Base-by-base conservation (phyloP, 1,140 invertebrate species). In the Gonioctena quinquepunctata region DNA sequence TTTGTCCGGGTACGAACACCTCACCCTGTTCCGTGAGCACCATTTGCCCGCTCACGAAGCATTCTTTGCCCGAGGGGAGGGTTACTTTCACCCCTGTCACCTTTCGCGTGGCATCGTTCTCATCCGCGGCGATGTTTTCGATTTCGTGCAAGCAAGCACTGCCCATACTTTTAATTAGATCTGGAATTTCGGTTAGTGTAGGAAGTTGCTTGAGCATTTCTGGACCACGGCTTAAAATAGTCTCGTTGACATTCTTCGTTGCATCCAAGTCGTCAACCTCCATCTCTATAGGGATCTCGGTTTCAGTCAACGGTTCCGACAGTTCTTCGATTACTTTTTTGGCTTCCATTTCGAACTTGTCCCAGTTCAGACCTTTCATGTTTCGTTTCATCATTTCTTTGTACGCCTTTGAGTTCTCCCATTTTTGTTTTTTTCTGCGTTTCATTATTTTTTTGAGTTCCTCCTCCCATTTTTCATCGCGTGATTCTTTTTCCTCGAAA, bases 401-500 rank as follows among this genome's bases (percentile, higher is more conserved):
- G 85, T 86, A 89, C 69, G 90, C 87, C 68, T 79, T 79, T 11
- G 77, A 73, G 66, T 77, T 80, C 76, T 83, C 79, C 81, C 83
- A 80, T 82, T 82, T 82, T 77, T 85, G 68, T 78, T 75, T 80
- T 72, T 80, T 82, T 52, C 79, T 74, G 50, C 74, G 71, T 70
- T 80, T 74, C 25, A 83, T 75, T n/a, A 83, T 79, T 62, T 71
- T 75, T 42, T 78, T 74, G 49, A 80, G 70, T 78, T 85, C 76
- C 62, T 80, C 70, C 76, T 85, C 80, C 76, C 91, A 90, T 69
- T 90, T 88, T 21, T 88, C 87, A 1, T 82, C 86, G 19, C 88
- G 85, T 63, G 83, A 87, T 78, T 92, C 91, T 78, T 92, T 93
- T 23, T 90, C 90, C 83, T 93, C 91, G 80, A 94, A 93, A 67